Conservation (phyloP, 2,113 vertebrate species). For the Thalassarche chlororhynchos region DNA sequence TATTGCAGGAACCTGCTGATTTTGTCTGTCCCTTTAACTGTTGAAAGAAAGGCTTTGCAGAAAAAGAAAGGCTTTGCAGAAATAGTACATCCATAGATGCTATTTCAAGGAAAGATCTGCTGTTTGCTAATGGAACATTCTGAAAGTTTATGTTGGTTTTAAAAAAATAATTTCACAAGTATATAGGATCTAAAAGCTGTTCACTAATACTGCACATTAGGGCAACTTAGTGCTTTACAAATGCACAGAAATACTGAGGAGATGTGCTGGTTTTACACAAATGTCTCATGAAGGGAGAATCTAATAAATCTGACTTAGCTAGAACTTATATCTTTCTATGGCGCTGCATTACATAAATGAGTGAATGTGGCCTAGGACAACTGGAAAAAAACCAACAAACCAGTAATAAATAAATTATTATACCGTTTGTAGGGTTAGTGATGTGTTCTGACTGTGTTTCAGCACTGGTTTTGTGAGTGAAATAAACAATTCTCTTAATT, state of each 20-base stretch:
- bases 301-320: neutral
- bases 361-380: neutral
- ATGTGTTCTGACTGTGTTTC: neutral
- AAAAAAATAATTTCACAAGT: neutral
- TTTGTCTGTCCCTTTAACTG: neutral
- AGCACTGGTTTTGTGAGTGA: neutral
- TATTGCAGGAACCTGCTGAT: neutral
- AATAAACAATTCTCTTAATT: neutral
- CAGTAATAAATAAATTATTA: neutral
- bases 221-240: neutral
- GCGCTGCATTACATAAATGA: neutral
- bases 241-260: neutral
- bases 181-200: neutral
- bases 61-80: neutral
- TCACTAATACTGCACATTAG: neutral
- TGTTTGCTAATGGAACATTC: neutral
- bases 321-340: neutral
- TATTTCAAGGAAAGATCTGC: neutral
- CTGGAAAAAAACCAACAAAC: neutral
- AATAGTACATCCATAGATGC: neutral
- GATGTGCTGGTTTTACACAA: neutral
- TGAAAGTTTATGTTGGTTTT: neutral
- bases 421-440: neutral
- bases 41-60: neutral
- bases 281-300: neutral